Evolutionary conservation across 2,797 vertebrate species (phyloP).

Genomic region (Sebastiscus albofasciatus): DNA sequence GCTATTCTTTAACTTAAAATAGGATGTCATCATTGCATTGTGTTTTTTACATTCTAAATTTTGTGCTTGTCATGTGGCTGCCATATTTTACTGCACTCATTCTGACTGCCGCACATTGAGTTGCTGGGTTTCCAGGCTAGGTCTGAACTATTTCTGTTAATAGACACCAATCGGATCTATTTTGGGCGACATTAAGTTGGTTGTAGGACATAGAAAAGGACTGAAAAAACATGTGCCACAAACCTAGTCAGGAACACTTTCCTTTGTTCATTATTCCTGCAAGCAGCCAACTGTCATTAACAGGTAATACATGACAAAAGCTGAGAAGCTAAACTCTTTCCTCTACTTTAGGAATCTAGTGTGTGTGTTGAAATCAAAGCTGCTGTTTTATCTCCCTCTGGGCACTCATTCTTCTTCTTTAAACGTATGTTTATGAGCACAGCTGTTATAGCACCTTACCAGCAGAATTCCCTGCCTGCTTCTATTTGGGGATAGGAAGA

Average conservation of each 20-base stretch:
- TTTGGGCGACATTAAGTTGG: conserved; percentile 34
- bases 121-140: conserved; percentile 65
- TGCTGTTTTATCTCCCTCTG: neutral
- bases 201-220: conserved; percentile 39
- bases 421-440: neutral
- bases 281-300: neutral
- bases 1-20: neutral
- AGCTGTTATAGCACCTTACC: conserved; percentile 7
- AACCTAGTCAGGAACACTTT: conserved; percentile 13
- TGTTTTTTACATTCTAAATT: neutral
- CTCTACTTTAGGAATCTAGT: neutral
- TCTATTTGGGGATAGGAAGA: conserved; percentile 14
- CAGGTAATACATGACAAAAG: neutral
- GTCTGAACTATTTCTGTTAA: conserved; percentile 59
- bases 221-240: conserved; percentile 34
- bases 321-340: neutral
- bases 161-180: conserved; percentile 61
- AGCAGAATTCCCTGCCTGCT: conserved; percentile 39
- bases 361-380: neutral
- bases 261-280: neutral
- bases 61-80: neutral
- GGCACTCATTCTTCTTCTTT: neutral
- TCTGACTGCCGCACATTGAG: conserved; percentile 20
- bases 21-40: neutral
- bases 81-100: conserved; percentile 28